Evolutionary conservation across 2,113 vertebrate species (phyloP), one percentile per base, ranked within the genome.

Genomic region (Thermophis baileyi): DNA sequence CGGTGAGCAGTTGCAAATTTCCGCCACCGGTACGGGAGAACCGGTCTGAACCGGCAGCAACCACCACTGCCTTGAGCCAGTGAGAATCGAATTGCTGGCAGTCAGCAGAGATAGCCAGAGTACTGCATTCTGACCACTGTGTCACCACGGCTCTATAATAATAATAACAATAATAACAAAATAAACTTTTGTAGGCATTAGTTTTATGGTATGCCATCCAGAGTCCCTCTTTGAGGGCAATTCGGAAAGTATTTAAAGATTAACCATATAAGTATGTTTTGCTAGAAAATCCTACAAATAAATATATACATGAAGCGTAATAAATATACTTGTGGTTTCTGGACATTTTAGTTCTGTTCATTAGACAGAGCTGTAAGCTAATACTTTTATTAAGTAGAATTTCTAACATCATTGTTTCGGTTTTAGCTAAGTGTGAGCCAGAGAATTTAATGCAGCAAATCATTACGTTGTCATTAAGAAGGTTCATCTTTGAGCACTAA

Each of bases 391-490:
- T 55, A 54, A 85, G 40, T 47, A 85, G 69, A 47, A 92, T 92
- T 81, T 47, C 60, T 85, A 24, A 85, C 69, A n/a, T 46, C 46
- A 60, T 90, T 90, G 88, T 90, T 93, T 86, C 54, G 8, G 90
- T 90, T 90, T 87, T 87, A 85, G 54, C 47, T 57, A 93, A 86
- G 16, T 60, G 50, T 81, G 12, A 51, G 46, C 54, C 44, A 87
- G 81, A 90, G n/a, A 9, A 86, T 90, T 86, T 93, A 87, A 93
- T 90, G 81, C 89, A 90, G 81, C 54, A 87, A 51, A 93, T 90
- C 74, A 93, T 93, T 93, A 90, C 46, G 53, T 51, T 90, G 81
- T 30, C 89, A 93, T 93, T 93, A 90, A 87, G 44, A 51, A 86
- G 46, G 44, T 92, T 85, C 69, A 44, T 85, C 40, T 92, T 35